Conservation (phyloP, 2,797 vertebrate genomes). For the Enteromius argenteus region DNA sequence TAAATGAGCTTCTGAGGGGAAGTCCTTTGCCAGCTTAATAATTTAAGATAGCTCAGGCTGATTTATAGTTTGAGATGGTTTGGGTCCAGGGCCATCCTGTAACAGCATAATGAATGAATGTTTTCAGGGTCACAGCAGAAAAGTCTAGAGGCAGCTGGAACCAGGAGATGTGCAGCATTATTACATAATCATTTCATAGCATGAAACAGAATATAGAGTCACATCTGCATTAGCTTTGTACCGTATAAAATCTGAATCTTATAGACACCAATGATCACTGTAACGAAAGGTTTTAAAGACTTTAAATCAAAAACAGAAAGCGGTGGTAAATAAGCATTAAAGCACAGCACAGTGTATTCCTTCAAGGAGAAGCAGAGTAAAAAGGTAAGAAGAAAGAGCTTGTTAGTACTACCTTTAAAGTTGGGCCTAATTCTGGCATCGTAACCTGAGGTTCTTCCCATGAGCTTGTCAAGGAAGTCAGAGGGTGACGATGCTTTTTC, state of each 20-base stretch:
- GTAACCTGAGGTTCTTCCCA: slow-evolving; percentile 89
- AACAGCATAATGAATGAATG: slow-evolving; percentile 20
- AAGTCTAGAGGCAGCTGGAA: slow-evolving; percentile 9
- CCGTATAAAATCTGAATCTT: neutral
- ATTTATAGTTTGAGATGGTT: slow-evolving; percentile 39
- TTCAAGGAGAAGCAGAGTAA: neutral
- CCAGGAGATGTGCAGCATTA: neutral
- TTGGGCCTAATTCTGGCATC: slow-evolving; percentile 91
- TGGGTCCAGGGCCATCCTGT: neutral
- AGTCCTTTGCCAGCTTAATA: slow-evolving; percentile 42
- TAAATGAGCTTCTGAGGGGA: slow-evolving; percentile 31
- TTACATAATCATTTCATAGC: slow-evolving; percentile 22
- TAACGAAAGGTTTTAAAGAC: neutral
- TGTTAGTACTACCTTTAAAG: slow-evolving; percentile 83
- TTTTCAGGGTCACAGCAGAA: slow-evolving; percentile 30
- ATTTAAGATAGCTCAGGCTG: slow-evolving; percentile 20
- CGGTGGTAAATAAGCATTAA: neutral
- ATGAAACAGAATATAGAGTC: neutral
- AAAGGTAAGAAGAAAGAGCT: neutral
- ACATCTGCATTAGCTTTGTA: slow-evolving; percentile 13
- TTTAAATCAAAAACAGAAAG: neutral
- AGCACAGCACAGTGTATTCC: neutral
- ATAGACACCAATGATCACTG: neutral
- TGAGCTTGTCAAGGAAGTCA: slow-evolving; percentile 89
- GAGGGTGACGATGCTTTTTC: slow-evolving; percentile 86